A percentile compares a stretch with the other conserved stretches of the same genome.
phyloP scores from a whole-genome alignment of 2,888 invertebrate genomes.

The Drosophila testacea region DNA sequence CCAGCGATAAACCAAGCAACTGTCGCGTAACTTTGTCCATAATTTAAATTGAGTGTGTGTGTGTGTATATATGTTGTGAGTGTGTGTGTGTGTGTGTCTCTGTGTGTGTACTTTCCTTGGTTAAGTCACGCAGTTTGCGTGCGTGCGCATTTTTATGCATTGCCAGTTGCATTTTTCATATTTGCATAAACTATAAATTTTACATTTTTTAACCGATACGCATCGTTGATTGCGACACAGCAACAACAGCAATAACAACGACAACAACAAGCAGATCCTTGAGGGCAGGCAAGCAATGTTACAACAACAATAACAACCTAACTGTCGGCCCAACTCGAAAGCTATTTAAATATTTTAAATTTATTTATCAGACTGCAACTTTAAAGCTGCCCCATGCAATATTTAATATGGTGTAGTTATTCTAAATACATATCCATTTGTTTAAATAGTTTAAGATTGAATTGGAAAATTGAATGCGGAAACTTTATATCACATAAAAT shows the following conservation, averaged over 20 bases:
- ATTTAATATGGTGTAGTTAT: conserved; percentile 52
- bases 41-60: conserved; percentile 61
- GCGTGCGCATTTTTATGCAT: conserved; percentile 82
- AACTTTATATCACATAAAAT: no score
- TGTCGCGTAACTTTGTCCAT: conserved; percentile 79
- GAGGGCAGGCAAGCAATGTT: conserved; percentile 52
- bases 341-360: conserved; percentile 75
- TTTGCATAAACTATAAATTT: conserved; percentile 82
- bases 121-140: conserved; percentile 77
- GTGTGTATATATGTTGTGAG: conserved; percentile 19
- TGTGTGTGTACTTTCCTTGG: conserved; percentile 50
- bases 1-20: conserved; percentile 77
- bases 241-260: conserved; percentile 34
- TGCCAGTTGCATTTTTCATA: conserved; percentile 81
- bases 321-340: conserved; percentile 32
- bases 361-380: conserved; percentile 61
- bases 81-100: conserved; percentile 30
- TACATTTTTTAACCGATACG: conserved; percentile 81
- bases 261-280: conserved; percentile 38
- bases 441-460: no score
- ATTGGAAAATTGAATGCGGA: no score
- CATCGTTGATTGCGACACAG: conserved; percentile 76
- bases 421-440: conserved; percentile 8
- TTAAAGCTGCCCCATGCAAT: conserved; percentile 64
- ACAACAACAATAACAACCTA: conserved; percentile 8